Conservation (phyloP, 1,140 invertebrate species). For the Melipona quadrifasciata region DNA sequence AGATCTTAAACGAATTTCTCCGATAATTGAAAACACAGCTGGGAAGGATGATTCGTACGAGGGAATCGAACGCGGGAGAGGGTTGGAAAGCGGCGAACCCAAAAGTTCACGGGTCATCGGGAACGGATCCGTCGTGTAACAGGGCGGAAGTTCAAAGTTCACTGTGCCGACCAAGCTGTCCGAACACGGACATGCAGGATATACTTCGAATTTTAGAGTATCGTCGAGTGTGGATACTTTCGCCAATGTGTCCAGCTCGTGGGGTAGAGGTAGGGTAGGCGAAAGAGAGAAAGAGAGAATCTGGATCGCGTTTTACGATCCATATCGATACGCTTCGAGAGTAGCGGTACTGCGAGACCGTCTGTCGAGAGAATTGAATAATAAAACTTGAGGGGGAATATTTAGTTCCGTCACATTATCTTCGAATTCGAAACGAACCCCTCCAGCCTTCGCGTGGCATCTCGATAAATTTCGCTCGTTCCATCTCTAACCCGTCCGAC, state of each 20-base stretch:
- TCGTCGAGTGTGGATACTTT: conserved; percentile 38
- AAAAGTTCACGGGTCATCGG: conserved; percentile 65
- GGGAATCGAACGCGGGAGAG: neutral
- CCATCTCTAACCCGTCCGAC: neutral
- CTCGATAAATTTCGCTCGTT: conserved; percentile 10
- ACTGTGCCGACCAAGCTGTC: conserved; percentile 47
- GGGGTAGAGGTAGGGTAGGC: neutral
- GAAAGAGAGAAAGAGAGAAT: neutral
- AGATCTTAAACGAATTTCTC: conserved; percentile 54
- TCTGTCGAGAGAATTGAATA: conserved; percentile 9
- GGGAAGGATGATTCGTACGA: conserved; percentile 41
- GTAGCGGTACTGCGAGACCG: neutral
- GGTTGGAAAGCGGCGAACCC: conserved; percentile 39
- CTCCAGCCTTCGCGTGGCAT: neutral
- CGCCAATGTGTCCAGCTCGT: conserved; percentile 4
- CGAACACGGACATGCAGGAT: conserved; percentile 32
- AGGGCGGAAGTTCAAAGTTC: conserved; percentile 64
- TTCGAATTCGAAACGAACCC: neutral
- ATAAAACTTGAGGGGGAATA: conserved; percentile 21
- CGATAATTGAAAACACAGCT: conserved; percentile 67
- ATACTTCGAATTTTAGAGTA: conserved; percentile 45
- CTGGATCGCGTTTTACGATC: conserved; percentile 34
- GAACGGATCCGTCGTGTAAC: conserved; percentile 56
- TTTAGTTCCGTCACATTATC: conserved; percentile 39
- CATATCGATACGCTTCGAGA: conserved; percentile 13